Conservation (phyloP, 1,140 invertebrate species). For the Euura lappo region DNA sequence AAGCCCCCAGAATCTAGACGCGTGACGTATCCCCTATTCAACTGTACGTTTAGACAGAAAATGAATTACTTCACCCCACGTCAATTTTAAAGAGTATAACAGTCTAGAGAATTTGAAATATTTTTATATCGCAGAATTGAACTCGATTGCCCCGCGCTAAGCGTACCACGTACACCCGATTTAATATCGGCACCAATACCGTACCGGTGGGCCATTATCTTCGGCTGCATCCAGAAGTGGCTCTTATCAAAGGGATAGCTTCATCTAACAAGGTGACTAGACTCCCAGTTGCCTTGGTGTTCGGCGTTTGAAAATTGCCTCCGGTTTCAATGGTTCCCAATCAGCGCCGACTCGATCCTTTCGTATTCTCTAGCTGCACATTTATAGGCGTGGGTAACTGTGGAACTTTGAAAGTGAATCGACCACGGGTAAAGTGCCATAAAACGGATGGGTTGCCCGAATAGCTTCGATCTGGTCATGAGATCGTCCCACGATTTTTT, state of each 20-base stretch:
- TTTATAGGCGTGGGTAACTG: conserved; percentile 5
- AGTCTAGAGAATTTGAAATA: not conserved
- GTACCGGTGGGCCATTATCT: not conserved
- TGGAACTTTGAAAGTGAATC: conserved; percentile 3
- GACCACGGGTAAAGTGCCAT: not conserved
- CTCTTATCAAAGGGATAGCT: not conserved
- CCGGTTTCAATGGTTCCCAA: not conserved
- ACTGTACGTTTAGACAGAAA: not conserved
- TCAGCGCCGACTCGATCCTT: not conserved
- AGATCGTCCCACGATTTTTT: not conserved
- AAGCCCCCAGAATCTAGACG: not conserved
- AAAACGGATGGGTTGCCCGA: not conserved
- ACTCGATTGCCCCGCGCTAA: not conserved
- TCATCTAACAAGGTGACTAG: not conserved
- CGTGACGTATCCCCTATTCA: not conserved
- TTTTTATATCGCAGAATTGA: not conserved
- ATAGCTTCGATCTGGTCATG: not conserved
- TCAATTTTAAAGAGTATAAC: not conserved
- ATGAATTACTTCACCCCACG: not conserved
- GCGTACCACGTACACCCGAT: not conserved
- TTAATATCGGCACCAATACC: not conserved
- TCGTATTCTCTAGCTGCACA: conserved; percentile 4
- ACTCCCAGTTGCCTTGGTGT: conserved; percentile 1
- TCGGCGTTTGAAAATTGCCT: conserved; percentile 5
- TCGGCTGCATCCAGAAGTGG: not conserved